Evolutionary conservation across 2,888 invertebrate species (phyloP), one percentile per base, ranked within the genome.

Genomic region (Globia sparganii): DNA sequence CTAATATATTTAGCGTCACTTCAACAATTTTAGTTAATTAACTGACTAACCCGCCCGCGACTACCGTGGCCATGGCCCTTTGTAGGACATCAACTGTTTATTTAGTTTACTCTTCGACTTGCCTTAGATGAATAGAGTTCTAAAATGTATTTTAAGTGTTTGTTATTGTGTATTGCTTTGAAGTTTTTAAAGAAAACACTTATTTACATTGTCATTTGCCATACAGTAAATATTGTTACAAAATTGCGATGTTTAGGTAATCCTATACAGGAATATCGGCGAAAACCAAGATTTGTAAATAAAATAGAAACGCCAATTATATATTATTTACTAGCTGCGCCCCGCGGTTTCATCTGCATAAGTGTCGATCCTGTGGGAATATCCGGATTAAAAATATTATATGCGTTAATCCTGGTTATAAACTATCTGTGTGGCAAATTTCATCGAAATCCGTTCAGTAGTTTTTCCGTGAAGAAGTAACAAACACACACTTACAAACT

Each of bases 11-110:
- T 91, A 92, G 89, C 86, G 88, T 90, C 88, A 91, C 89, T 86
- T 72, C 85, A 92, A 92, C 92, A 88, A 92, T 90, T 91, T 86
- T 89, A 87, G 90, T 88, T 92, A 92, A 94, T 94, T 92, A 92
- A 86, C 49, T 13, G 25, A 46, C 87, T 75, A 67, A 53, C 58
- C 43, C 43, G 40, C 56, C 61, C 66, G 76, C 70, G 21, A 65
- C 34, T 79, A 43, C 43, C 15, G 70, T 5, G 46, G 15, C 81
- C 65, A 79, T 84, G n/a, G n/a, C n/a, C n/a, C 28, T 62, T 70
- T 43, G 28, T 37, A 13, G 62, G 70, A 80, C 31, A 67, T 66
- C 56, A 31, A 61, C n/a, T 59, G 34, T 37, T 15, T 58, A 25
- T n/a, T 46, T 58, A 37, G 1, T 43, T 43, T 34, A 34, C 9